Conservation (phyloP, 1,140 invertebrate genomes). For the honey bee (Apis mellifera) region Amel_HAv3.1 CM009932.2:12384001-12384500, state of each 20-base stretch:
- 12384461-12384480: not conserved
- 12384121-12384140: conserved; percentile 68
- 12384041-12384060: conserved; percentile 34
- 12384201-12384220: conserved; percentile 36
- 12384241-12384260: conserved; percentile 55
- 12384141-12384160: conserved; percentile 60
- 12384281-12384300: conserved; percentile 15
- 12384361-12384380: not conserved
- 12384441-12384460: not conserved
- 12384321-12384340: not conserved
- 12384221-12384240: conserved; percentile 14
- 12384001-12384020: not conserved
- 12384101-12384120: conserved; percentile 59
- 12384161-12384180: conserved; percentile 62
- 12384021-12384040: conserved; percentile 35
- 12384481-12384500: not conserved
- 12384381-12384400: not conserved
- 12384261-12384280: conserved; percentile 58
- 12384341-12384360: conserved; percentile 37
- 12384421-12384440: not conserved
- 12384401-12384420: conserved; percentile 16
- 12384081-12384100: conserved; percentile 18
- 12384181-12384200: conserved; percentile 65
- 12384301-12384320: conserved; percentile 55
- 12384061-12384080: not conserved